Percentiles rank a stretch among this genome's conserved stretches.
phyloP scores from a whole-genome alignment of 2,797 vertebrate species.

The Microchirus variegatus region DNA sequence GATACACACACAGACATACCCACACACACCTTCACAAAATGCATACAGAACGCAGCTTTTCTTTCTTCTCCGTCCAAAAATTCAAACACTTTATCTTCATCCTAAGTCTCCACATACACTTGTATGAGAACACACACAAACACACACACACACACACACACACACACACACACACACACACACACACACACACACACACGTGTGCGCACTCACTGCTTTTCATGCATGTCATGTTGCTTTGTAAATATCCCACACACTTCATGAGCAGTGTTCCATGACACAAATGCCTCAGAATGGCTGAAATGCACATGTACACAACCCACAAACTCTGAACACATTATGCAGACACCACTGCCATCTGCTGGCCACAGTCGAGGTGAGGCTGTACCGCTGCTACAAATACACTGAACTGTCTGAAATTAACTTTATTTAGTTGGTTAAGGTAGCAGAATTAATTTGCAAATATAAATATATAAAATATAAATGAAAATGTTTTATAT shows the following conservation, averaged over 20 bases:
- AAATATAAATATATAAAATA: too few relatives aligned
- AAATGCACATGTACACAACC: slow-evolving; percentile 55
- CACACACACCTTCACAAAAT: slow-evolving; percentile 30
- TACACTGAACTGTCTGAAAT: too few relatives aligned
- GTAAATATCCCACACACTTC: slow-evolving; percentile 64
- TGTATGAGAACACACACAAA: slow-evolving; percentile 9
- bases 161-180: slow-evolving; percentile 10
- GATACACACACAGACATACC: slow-evolving; percentile 16
- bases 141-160: slow-evolving; percentile 13
- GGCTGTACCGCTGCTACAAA: not conserved
- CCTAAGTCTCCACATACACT: slow-evolving; percentile 20
- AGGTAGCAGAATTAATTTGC: not conserved
- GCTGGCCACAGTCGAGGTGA: slow-evolving; percentile 39
- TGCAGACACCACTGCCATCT: slow-evolving; percentile 71
- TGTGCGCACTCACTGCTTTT: slow-evolving; percentile 34
- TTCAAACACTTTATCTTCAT: slow-evolving; percentile 32
- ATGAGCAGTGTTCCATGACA: slow-evolving; percentile 53
- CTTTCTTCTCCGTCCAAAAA: slow-evolving; percentile 70
- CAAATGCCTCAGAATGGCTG: slow-evolving; percentile 58
- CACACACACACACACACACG: slow-evolving; percentile 10
- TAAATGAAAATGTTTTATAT: not conserved
- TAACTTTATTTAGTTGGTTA: not conserved
- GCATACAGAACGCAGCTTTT: slow-evolving; percentile 45
- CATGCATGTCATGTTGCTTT: slow-evolving; percentile 49
- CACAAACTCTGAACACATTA: slow-evolving; percentile 20